phyloP scores from a whole-genome alignment of 2,888 invertebrate genomes.

The Scotopteryx bipunctaria region DNA sequence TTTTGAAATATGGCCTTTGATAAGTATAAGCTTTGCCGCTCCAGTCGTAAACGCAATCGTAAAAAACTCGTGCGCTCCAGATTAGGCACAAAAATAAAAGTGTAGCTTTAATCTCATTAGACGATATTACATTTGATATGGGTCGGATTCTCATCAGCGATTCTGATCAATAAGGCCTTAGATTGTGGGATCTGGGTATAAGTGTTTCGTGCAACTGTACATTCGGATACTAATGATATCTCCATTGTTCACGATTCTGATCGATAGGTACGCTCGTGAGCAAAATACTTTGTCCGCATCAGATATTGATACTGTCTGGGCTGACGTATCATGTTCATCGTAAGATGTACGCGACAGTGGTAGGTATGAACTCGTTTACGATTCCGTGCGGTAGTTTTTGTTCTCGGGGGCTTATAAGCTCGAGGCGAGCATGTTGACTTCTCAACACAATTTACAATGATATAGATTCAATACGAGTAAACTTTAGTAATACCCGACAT shows the following conservation, averaged over 20 bases:
- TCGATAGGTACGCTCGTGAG: constrained; percentile 64
- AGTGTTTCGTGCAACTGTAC: constrained; percentile 73
- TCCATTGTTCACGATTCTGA: constrained; percentile 77
- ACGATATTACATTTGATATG: constrained; percentile 62
- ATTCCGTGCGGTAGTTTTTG: constrained; percentile 30
- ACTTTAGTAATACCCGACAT: constrained; percentile 50
- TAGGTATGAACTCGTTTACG: constrained; percentile 11
- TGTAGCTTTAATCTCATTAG: constrained; percentile 58
- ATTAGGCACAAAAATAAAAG: constrained; percentile 54
- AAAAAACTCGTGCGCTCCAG: constrained; percentile 53
- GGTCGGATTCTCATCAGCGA: constrained; percentile 54
- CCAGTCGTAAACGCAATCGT: constrained; percentile 62
- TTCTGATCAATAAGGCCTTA: constrained; percentile 58
- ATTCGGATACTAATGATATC: constrained; percentile 68
- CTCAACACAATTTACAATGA: constrained; percentile 17
- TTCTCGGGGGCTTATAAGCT: constrained; percentile 11
- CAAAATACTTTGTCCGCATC: constrained; percentile 42
- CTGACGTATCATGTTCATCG: constrained; percentile 26
- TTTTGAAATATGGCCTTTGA: constrained; percentile 69
- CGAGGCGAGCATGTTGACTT: constrained; percentile 12
- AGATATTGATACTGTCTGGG: constrained; percentile 34
- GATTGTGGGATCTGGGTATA: constrained; percentile 58
- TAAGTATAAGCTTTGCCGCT: constrained; percentile 60
- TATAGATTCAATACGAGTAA: constrained; percentile 31
- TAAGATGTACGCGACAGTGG: constrained; percentile 6